Conservation (phyloP, 1,140 invertebrate species). For the Probaryconus sp. region DNA sequence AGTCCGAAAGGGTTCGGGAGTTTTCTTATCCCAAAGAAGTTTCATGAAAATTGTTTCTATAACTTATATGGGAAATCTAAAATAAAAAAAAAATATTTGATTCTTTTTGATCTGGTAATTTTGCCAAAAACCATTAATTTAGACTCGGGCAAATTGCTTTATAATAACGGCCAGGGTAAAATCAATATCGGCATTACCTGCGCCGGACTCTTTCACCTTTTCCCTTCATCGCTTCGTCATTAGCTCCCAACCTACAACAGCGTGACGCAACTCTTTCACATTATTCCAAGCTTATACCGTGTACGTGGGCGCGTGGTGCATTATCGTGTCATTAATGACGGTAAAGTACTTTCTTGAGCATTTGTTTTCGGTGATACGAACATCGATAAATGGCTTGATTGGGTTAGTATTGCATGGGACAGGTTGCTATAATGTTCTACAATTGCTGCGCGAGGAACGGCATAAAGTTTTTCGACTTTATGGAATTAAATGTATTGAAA, state of each 20-base stretch:
- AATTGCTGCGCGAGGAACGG: no score
- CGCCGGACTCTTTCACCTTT: conserved; percentile 40
- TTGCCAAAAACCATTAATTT: conserved; percentile 31
- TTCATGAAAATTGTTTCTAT: no score
- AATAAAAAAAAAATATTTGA: conserved; percentile 2
- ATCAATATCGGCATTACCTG: conserved; percentile 64
- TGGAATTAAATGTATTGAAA: no score
- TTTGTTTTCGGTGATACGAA: conserved; percentile 36
- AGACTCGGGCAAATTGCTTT: conserved; percentile 64
- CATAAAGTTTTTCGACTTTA: no score
- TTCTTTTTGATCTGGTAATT: conserved; percentile 3
- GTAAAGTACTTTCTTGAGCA: conserved; percentile 29
- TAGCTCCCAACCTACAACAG: conserved; percentile 47
- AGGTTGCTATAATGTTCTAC: conserved; percentile 8
- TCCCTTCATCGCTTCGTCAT: conserved; percentile 63
- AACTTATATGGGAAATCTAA: conserved; percentile 21
- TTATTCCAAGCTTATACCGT: conserved; percentile 43
- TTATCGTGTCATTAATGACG: conserved; percentile 54
- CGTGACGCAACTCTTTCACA: conserved; percentile 50
- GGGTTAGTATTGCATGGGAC: conserved; percentile 8
- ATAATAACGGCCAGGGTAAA: conserved; percentile 66
- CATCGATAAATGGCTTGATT: conserved; percentile 20
- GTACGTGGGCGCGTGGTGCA: conserved; percentile 42
- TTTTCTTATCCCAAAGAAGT: no score
- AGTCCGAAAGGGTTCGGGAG: conserved; percentile 28